Evolutionary conservation across 2,113 vertebrate genomes (phyloP).

Genomic region (Bettongia penicillata): DNA sequence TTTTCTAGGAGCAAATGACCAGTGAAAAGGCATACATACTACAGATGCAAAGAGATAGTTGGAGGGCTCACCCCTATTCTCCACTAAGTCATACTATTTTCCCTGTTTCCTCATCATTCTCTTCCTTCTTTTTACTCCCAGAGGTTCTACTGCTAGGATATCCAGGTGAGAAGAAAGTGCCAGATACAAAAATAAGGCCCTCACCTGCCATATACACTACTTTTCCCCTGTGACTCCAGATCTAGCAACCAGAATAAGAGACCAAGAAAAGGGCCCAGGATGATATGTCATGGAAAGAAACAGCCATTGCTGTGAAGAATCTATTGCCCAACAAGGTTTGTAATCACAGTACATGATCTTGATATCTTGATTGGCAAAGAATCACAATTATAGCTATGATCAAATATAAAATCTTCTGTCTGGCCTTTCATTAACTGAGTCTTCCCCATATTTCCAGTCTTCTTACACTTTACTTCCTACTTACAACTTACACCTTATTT

Average conservation of each 20-base stretch:
- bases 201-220: neutral
- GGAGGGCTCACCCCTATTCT: neutral
- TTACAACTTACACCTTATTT: neutral
- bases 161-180: neutral
- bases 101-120: neutral
- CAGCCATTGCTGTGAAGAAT: neutral
- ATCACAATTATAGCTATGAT: neutral
- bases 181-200: neutral
- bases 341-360: neutral
- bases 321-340: neutral
- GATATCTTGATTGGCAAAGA: neutral
- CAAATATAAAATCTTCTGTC: neutral
- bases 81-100: neutral
- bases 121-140: neutral
- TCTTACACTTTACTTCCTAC: neutral
- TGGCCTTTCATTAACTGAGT: neutral
- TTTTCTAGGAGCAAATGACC: neutral
- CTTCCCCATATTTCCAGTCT: neutral
- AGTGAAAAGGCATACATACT: neutral
- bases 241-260: neutral
- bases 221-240: neutral
- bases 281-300: neutral
- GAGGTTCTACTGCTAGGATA: neutral
- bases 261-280: neutral
- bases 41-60: neutral